Conservation (phyloP, 53 echinoderm and acorn worm genomes). For the Paracentrotus lividus region DNA sequence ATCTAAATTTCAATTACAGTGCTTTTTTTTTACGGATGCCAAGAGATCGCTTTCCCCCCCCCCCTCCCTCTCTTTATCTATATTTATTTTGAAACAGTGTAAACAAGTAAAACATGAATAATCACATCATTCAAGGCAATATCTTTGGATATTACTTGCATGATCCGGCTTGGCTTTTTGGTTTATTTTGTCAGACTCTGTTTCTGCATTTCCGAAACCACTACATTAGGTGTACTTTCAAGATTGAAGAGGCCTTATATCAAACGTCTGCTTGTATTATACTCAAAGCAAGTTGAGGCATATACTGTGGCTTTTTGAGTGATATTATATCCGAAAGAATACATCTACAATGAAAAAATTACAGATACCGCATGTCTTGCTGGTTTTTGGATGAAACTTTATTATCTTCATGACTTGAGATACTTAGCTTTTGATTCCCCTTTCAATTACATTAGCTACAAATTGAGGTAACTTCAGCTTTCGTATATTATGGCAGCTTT, state of each 20-base stretch:
- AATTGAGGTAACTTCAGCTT: background rate
- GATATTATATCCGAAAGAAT: conserved; percentile 33
- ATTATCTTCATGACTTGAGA: background rate
- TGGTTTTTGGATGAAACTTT: background rate
- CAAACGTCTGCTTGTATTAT: conserved; percentile 17
- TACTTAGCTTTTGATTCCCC: background rate
- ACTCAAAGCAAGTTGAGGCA: conserved; percentile 1
- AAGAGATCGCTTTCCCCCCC: background rate
- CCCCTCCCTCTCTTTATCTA: background rate
- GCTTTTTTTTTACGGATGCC: no score
- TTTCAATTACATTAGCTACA: background rate
- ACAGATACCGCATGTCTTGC: background rate
- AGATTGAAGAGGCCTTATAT: conserved; percentile 18
- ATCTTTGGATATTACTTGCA: background rate
- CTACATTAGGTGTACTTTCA: conserved; percentile 24
- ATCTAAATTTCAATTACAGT: no score
- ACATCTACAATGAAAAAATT: background rate
- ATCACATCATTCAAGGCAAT: conserved; percentile 41
- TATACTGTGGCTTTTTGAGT: background rate
- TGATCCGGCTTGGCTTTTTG: background rate
- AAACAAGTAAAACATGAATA: conserved; percentile 21
- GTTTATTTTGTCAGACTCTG: background rate
- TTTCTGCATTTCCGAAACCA: background rate
- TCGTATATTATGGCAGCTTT: background rate
- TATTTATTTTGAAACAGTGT: background rate